A percentile compares a stretch with the other conserved stretches of the same genome.
phyloP scores from a whole-genome alignment of 2,113 vertebrate genomes.

The Seriola rivoliana region DNA sequence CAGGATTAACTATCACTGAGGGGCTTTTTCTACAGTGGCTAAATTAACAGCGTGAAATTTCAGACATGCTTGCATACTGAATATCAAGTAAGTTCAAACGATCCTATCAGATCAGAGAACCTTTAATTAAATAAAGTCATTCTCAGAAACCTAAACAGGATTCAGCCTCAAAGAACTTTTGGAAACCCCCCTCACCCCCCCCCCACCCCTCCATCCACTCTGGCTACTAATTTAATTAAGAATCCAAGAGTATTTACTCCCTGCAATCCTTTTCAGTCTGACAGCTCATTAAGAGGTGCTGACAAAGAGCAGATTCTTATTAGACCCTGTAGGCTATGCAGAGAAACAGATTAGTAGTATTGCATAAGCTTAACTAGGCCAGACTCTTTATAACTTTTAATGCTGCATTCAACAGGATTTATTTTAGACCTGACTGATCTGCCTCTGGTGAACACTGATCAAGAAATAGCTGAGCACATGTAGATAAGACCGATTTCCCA shows the following conservation, averaged over 20 bases:
- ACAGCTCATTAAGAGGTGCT: slow-evolving; percentile 66
- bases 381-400: slow-evolving; percentile 57
- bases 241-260: slow-evolving; percentile 56
- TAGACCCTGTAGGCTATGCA: slow-evolving; percentile 35
- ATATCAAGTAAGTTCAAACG: slow-evolving; percentile 13
- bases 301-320: slow-evolving; percentile 67
- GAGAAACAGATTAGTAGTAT: slow-evolving; percentile 61
- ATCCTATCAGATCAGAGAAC: background rate
- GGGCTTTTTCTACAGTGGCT: background rate
- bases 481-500: slow-evolving; percentile 18
- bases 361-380: slow-evolving; percentile 56
- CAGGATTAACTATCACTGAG: background rate
- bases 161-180: slow-evolving; percentile 24
- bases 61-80: background rate
- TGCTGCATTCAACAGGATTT: slow-evolving; percentile 30
- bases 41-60: background rate
- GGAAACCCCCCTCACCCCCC: background rate
- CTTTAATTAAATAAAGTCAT: slow-evolving; percentile 17
- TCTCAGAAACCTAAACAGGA: slow-evolving; percentile 27
- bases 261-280: slow-evolving; percentile 50
- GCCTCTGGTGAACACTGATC: slow-evolving; percentile 9
- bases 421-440: slow-evolving; percentile 8
- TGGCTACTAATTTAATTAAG: slow-evolving; percentile 68
- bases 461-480: slow-evolving; percentile 23
- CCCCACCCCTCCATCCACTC: background rate